Base-by-base conservation (phyloP, 2,888 invertebrate species). In the Nasonia oneida region DNA sequence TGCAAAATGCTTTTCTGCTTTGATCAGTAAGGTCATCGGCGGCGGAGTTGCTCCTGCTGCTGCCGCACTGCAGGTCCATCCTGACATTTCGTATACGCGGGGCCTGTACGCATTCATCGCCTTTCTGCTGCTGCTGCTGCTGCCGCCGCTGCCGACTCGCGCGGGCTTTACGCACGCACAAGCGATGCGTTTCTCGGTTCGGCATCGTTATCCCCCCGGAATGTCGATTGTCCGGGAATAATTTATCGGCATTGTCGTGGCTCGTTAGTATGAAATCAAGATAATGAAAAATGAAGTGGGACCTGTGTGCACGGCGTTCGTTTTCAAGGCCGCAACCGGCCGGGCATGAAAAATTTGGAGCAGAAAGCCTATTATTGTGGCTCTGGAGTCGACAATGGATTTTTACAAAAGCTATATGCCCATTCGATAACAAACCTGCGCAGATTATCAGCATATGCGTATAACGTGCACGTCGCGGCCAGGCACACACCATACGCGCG, bases 21-120 rank as follows among this genome's bases (percentile, higher is more conserved):
- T 87, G 86, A 89, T 88, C 87, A 74, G 88, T 89, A 88, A 88
- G 89, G 89, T 87, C 89, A 83, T 89, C 86, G 86, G 67, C 33
- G 81, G 75, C 83, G 23, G 53, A 73, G 80, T 73, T 64, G 53
- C 53, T 76, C 73, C 73, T 64, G 42, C 73, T 23, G 23, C 39
- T 76, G 76, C 77, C 29, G 39, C 18, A 29, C 47, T 57, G 57
- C 37, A 50, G 23, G 33, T 14, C 39, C 64, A 73, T 75, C 42
- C 83, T 80, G 83, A 83, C 73, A 61, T 84, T 81, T 84, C 77
- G 78, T 42, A 42, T 61, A 61, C 1, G n/a, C 47, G n/a, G 8
- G 47, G 39, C 33, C 23, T 29, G 14, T 47, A 47, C 67, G 78
- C 53, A 81, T 74, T 79, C 78, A 61, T 53, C 42, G 78, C 53